Percentiles rank a stretch among this genome's conserved stretches.
Evolutionary conservation across 2,113 vertebrate species (phyloP).

Genomic region (Eidolon helvum): DNA sequence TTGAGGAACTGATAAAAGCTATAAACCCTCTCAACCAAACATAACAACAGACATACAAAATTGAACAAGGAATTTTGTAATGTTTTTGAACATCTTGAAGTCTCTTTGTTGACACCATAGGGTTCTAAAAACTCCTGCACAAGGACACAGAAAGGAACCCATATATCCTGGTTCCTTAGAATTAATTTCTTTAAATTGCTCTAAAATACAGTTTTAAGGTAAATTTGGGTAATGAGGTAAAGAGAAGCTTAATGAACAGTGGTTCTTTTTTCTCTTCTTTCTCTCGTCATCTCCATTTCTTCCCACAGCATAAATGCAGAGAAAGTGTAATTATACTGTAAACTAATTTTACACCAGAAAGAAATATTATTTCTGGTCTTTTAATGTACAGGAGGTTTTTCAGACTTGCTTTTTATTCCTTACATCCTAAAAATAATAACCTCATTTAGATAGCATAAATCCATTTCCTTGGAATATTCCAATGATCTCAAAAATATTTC

Average conservation of each 20-base stretch:
- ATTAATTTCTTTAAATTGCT: neutral
- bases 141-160: neutral
- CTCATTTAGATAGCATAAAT: neutral
- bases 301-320: neutral
- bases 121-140: neutral
- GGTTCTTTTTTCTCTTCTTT: neutral
- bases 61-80: neutral
- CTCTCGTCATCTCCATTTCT: neutral
- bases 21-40: neutral
- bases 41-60: neutral
- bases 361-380: neutral
- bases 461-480: neutral
- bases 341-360: neutral
- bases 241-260: neutral
- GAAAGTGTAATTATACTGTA: neutral
- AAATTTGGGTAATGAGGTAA: neutral
- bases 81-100: neutral
- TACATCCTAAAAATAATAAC: constrained; percentile 14
- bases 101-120: neutral
- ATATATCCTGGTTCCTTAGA: neutral
- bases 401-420: neutral
- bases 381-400: neutral
- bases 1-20: neutral
- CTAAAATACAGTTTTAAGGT: constrained; percentile 11
- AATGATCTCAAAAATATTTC: neutral